phyloP scores from a whole-genome alignment of 2,113 vertebrate genomes.

The Willisornis vidua region DNA sequence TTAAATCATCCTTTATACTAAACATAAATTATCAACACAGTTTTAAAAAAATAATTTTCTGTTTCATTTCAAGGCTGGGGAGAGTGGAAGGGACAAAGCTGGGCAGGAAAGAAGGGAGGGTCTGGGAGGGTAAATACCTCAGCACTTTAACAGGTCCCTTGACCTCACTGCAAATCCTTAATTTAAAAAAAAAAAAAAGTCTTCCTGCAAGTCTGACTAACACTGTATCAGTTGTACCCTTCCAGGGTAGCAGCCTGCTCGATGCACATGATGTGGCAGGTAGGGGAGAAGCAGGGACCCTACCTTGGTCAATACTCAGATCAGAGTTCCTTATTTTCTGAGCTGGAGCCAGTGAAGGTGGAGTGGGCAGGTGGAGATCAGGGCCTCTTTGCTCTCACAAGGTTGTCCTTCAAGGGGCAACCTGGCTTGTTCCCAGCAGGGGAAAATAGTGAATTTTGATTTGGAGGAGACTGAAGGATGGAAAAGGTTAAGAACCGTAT shows the following conservation, averaged over 20 bases:
- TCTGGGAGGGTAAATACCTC: conserved; percentile 45
- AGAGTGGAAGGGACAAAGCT: not conserved
- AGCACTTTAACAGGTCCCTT: conserved; percentile 54
- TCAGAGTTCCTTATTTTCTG: not conserved
- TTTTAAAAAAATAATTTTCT: conserved; percentile 84
- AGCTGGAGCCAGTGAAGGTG: not conserved
- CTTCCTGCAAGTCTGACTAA: not conserved
- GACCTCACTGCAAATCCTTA: conserved; percentile 33
- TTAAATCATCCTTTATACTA: conserved; percentile 79
- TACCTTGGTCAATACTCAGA: not conserved
- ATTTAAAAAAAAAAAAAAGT: not conserved
- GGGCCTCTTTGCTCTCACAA: not conserved
- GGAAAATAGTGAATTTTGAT: not conserved
- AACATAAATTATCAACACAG: conserved; percentile 79
- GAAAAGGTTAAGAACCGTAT: not conserved
- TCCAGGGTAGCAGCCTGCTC: not conserved
- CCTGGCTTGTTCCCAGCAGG: not conserved
- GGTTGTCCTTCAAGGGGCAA: not conserved
- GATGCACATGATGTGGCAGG: not conserved
- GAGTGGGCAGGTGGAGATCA: not conserved
- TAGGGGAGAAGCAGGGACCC: not conserved
- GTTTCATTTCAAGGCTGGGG: conserved; percentile 72
- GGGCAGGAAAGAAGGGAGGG: conserved; percentile 4
- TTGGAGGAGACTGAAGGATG: not conserved
- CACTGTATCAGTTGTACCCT: not conserved